Conservation (phyloP, 2,113 vertebrate genomes). For the Platycercus adscitus region DNA sequence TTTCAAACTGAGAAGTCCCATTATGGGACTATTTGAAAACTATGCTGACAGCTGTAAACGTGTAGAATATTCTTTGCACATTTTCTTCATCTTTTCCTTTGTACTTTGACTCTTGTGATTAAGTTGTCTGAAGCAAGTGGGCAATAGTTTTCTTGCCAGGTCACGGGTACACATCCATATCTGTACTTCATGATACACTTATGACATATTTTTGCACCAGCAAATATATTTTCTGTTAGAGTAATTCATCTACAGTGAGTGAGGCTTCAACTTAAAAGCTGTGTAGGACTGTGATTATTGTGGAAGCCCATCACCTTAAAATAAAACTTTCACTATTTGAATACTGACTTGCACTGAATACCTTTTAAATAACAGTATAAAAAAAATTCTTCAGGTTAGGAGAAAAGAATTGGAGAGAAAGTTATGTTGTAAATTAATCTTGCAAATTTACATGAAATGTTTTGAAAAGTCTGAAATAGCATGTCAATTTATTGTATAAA, state of each 20-base stretch:
- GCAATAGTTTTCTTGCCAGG: neutral
- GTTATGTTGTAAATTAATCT: neutral
- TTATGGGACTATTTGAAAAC: slow-evolving; percentile 35
- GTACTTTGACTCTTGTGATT: neutral
- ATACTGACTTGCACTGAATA: neutral
- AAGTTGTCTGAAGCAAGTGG: neutral
- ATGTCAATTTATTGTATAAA: neutral
- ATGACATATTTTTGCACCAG: neutral
- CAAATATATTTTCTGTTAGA: neutral
- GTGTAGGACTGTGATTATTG: neutral
- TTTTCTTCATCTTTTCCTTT: slow-evolving; percentile 14
- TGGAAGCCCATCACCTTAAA: neutral
- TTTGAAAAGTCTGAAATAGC: neutral
- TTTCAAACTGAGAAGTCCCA: slow-evolving; percentile 13
- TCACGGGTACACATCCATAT: neutral
- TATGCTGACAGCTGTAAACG: slow-evolving; percentile 31
- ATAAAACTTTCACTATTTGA: neutral
- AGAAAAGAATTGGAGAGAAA: neutral
- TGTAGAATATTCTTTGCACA: slow-evolving; percentile 15
- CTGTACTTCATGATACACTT: neutral
- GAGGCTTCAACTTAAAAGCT: neutral
- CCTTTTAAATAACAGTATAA: neutral
- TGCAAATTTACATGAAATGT: neutral
- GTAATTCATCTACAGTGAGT: neutral
- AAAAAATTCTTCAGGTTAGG: neutral